These are phyloP conservation scores for Octonoba sinensis DNA, from an alignment of 2,888 invertebrate genomes.

Conservation along the genomic window DNA sequence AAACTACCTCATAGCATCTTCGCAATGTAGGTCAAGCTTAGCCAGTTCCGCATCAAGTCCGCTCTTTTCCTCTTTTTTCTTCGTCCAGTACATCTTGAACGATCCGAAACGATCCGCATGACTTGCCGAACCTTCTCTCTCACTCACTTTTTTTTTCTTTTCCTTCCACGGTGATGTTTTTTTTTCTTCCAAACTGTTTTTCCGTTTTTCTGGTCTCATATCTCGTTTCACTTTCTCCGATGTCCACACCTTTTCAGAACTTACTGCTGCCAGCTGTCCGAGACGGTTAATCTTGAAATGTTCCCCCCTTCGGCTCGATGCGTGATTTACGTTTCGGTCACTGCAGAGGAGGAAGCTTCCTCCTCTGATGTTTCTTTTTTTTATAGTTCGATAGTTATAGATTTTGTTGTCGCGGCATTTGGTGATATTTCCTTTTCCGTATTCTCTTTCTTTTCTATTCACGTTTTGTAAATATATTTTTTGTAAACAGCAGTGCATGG, in stretches of 20 bases:
- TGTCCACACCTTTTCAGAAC: conserved; percentile 37
- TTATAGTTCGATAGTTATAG: not conserved
- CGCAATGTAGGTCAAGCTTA: conserved; percentile 41
- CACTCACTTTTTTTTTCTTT: conserved; percentile 7
- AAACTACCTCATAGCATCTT: not conserved
- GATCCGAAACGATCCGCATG: conserved; percentile 36
- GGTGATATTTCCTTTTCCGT: too few relatives aligned
- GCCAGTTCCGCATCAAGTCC: conserved; percentile 16
- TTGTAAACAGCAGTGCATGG: too few relatives aligned
- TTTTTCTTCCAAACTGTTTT: conserved; percentile 12
- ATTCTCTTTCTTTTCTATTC: too few relatives aligned
- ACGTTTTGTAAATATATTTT: too few relatives aligned
- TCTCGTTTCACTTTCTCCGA: conserved; percentile 45
- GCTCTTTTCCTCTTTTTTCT: conserved; percentile 11
- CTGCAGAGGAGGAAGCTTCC: not conserved
- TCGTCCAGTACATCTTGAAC: conserved; percentile 26
- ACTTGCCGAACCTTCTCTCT: conserved; percentile 14
- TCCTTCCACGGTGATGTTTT: conserved; percentile 15
- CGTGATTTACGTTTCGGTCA: conserved; percentile 53
- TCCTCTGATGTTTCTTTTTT: not conserved
- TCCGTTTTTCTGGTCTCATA: conserved; percentile 24
- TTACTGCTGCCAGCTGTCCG: conserved; percentile 50
- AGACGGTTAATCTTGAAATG: conserved; percentile 40
- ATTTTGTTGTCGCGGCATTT: too few relatives aligned
- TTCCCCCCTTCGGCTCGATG: conserved; percentile 14